phyloP scores from a whole-genome alignment of 2,888 invertebrate species.

The Drosophila setosimentum region DNA sequence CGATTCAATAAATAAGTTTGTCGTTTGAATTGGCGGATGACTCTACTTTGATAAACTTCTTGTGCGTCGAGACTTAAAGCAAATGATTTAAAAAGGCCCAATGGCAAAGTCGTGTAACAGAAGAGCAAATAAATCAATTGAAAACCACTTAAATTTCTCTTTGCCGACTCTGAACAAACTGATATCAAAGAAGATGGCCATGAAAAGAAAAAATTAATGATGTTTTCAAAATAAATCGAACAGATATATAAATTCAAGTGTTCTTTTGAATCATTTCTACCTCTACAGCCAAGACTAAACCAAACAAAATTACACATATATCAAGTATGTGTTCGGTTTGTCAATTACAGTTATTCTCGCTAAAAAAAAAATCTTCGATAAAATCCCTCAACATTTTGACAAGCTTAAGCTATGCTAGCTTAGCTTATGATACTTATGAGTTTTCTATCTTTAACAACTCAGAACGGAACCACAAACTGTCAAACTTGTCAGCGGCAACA shows the following conservation, averaged over 20 bases:
- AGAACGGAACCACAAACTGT: neutral
- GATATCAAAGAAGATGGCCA: conserved; percentile 44
- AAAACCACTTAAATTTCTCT: conserved; percentile 64
- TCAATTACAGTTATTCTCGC: conserved; percentile 15
- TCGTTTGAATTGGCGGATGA: neutral
- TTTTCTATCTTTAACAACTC: neutral
- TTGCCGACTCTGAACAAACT: conserved; percentile 13
- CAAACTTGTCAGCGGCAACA: neutral
- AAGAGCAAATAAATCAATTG: conserved; percentile 68
- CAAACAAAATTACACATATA: conserved; percentile 43
- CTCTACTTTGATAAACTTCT: conserved; percentile 20
- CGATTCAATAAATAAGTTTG: conserved; percentile 33
- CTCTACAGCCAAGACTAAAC: neutral
- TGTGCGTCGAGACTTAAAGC: conserved; percentile 22
- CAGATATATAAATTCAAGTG: conserved; percentile 25
- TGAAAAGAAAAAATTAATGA: conserved; percentile 52
- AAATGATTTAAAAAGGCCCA: conserved; percentile 21
- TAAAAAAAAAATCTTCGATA: neutral
- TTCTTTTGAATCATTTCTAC: conserved; percentile 31
- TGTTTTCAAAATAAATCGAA: conserved; percentile 32
- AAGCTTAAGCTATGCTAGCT: neutral
- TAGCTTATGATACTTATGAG: neutral
- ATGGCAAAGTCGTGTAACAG: conserved; percentile 23
- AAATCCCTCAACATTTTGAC: neutral
- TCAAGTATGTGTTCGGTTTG: conserved; percentile 11